phyloP scores from a whole-genome alignment of 2,888 invertebrate genomes.

The Neoaliturus tenellus region DNA sequence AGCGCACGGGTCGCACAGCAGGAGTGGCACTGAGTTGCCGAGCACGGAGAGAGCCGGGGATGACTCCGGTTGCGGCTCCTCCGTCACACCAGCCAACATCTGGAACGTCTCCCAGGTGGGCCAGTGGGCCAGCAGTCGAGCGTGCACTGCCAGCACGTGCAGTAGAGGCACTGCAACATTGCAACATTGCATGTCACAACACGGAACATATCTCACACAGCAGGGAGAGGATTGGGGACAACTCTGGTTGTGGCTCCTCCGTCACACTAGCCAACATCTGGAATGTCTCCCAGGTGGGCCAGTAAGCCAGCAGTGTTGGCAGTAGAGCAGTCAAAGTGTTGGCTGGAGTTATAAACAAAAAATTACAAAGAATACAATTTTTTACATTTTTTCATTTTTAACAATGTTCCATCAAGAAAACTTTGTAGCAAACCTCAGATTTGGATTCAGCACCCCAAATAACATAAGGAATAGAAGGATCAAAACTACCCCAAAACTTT shows the following conservation, averaged over 20 bases:
- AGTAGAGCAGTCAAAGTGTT: too few species aligned
- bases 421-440: too few species aligned
- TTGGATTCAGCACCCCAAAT: too few species aligned
- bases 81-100: constrained; percentile 74
- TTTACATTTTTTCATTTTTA: too few species aligned
- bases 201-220: too few species aligned
- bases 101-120: constrained; percentile 77
- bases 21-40: constrained; percentile 84
- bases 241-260: constrained; percentile 66
- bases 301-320: constrained; percentile 79
- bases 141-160: constrained; percentile 91
- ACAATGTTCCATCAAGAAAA: too few species aligned
- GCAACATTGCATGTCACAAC: too few species aligned
- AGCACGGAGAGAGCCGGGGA: constrained; percentile 70
- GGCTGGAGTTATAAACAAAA: too few species aligned
- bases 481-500: too few species aligned
- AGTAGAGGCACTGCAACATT: constrained; percentile 85
- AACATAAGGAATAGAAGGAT: too few species aligned
- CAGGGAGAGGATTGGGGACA: constrained; percentile 70
- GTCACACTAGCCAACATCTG: constrained; percentile 75
- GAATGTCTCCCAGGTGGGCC: constrained; percentile 78
- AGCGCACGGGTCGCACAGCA: constrained; percentile 91
- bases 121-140: constrained; percentile 81
- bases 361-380: too few species aligned
- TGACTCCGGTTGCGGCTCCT: constrained; percentile 68